Evolutionary conservation across 2,888 invertebrate genomes (phyloP).

Genomic region (Dastarcus helophoroides): DNA sequence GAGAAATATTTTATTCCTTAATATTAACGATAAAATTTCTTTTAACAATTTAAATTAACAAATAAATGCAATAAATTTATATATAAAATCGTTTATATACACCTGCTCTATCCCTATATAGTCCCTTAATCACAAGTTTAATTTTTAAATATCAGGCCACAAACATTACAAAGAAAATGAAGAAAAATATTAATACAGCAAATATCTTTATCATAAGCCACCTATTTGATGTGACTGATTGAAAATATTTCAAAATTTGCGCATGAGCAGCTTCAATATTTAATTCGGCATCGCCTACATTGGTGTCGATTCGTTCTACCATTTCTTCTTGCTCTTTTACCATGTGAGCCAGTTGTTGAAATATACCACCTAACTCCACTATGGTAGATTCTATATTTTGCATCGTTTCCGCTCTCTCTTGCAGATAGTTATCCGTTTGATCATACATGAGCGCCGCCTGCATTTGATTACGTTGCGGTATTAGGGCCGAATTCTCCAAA

Average conservation of each 20-base stretch:
- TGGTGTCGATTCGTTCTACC: slow-evolving; percentile 93
- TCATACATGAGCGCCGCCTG: slow-evolving; percentile 70
- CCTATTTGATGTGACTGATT: slow-evolving; percentile 90
- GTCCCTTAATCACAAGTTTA: no score
- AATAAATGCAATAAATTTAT: no score
- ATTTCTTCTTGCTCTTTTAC: slow-evolving; percentile 98
- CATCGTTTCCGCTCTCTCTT: slow-evolving; percentile 94
- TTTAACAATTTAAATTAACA: no score
- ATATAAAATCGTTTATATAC: no score
- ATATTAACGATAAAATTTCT: no score
- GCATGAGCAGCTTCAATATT: slow-evolving; percentile 97
- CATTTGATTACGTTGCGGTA: slow-evolving; percentile 39
- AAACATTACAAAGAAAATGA: slow-evolving; percentile 97
- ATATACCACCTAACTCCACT: slow-evolving; percentile 97
- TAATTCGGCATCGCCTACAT: slow-evolving; percentile 88
- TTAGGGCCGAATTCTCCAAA: slow-evolving; percentile 50
- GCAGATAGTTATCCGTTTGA: slow-evolving; percentile 81
- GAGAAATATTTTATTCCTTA: no score
- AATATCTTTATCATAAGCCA: slow-evolving; percentile 99
- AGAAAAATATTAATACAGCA: slow-evolving; percentile 96
- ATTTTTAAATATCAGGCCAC: slow-evolving; percentile 48
- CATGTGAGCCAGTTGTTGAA: slow-evolving; percentile 92
- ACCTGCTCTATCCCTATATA: no score
- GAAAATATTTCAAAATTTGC: slow-evolving; percentile 96
- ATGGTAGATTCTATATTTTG: slow-evolving; percentile 98